Conservation (phyloP, 2,113 vertebrate species). For the Pelecanoides urinatrix region DNA sequence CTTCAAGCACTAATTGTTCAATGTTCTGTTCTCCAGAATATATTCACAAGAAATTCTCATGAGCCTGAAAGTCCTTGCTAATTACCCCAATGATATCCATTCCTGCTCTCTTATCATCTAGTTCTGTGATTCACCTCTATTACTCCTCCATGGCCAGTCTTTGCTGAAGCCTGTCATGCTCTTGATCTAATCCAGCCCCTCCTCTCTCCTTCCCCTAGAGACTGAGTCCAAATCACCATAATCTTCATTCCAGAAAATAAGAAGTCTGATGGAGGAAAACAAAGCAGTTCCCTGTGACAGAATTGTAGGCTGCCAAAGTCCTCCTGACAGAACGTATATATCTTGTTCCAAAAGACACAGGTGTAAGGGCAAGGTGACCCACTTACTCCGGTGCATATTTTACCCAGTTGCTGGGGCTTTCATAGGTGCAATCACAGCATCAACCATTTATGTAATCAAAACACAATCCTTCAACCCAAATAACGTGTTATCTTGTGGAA, state of each 20-base stretch:
- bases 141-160: background rate
- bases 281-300: background rate
- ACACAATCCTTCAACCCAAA: background rate
- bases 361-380: background rate
- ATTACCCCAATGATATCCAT: background rate
- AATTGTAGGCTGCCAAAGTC: background rate
- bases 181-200: background rate
- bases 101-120: background rate
- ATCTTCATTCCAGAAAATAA: background rate
- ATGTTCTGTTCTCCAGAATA: background rate
- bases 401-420: background rate
- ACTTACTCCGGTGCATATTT: background rate
- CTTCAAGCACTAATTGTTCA: background rate
- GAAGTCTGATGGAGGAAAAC: background rate
- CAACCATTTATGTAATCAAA: background rate
- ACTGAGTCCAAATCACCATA: background rate
- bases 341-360: background rate
- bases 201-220: background rate
- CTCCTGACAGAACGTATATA: background rate
- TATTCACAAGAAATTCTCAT: background rate
- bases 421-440: background rate
- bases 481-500: background rate
- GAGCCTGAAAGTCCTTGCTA: background rate
- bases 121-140: background rate
- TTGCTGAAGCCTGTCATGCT: background rate